Evolutionary conservation across 2,888 invertebrate genomes (phyloP).

Genomic region (Tenthredo livida): DNA sequence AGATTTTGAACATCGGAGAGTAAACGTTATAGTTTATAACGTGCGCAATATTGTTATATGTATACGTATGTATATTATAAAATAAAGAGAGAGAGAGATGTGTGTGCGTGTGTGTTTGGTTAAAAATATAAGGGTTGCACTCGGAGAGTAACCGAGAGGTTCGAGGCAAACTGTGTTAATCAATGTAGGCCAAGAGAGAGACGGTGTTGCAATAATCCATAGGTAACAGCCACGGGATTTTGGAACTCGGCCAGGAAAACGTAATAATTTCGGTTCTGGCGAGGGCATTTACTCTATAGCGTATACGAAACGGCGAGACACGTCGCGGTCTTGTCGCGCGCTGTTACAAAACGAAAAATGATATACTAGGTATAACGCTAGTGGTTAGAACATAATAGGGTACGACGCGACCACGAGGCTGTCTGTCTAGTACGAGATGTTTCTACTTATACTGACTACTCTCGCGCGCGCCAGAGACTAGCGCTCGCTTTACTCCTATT

Average conservation of each 20-base stretch:
- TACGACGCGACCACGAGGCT: conserved; percentile 32
- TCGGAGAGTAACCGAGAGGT: neutral
- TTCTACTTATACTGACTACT: conserved; percentile 1
- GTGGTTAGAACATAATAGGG: neutral
- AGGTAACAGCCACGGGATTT: conserved; percentile 59
- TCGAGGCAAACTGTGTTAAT: conserved; percentile 34
- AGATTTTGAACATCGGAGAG: neutral
- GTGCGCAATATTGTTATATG: neutral
- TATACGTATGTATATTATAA: too few relatives aligned
- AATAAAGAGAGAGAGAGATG: neutral
- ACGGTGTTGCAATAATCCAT: conserved; percentile 67
- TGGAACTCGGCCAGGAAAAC: conserved; percentile 68
- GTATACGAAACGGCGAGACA: neutral
- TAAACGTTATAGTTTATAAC: conserved; percentile 1
- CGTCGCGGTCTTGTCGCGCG: neutral
- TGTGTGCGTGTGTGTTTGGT: neutral
- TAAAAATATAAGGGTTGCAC: conserved; percentile 50
- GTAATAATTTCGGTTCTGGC: conserved; percentile 70
- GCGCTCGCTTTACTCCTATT: neutral
- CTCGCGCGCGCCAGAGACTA: neutral
- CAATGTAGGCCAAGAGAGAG: conserved; percentile 62
- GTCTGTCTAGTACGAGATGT: conserved; percentile 20
- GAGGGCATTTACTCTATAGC: conserved; percentile 50
- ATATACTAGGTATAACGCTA: conserved; percentile 57
- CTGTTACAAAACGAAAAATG: conserved; percentile 13